Evolutionary conservation across 2,113 vertebrate species (phyloP).

Genomic region (Axis porcinus): DNA sequence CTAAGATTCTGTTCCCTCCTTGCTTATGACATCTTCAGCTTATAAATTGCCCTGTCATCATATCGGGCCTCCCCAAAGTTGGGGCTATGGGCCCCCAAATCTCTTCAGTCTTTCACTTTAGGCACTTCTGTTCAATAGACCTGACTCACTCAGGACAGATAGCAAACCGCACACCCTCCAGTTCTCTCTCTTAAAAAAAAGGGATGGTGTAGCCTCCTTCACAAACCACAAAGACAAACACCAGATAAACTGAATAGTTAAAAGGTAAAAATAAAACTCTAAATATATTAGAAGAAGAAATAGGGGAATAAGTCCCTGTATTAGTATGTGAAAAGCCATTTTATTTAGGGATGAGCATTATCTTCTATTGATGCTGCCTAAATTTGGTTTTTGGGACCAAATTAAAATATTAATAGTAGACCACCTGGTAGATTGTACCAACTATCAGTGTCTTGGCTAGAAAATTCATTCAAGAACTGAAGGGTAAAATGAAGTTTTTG

Average conservation of each 20-base stretch:
- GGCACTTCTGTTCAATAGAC: not conserved
- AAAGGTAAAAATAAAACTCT: not conserved
- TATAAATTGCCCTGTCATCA: not conserved
- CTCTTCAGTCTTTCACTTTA: not conserved
- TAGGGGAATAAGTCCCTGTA: not conserved
- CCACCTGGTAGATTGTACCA: not conserved
- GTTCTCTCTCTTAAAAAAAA: not conserved
- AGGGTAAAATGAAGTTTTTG: not conserved
- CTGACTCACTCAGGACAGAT: not conserved
- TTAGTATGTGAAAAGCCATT: not conserved
- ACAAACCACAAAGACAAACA: not conserved
- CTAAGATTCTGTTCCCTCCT: not conserved
- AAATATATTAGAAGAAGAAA: not conserved
- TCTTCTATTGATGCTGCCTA: not conserved
- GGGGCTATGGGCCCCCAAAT: not conserved
- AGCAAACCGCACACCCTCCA: not conserved
- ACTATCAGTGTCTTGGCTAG: not conserved
- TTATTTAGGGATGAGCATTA: not conserved
- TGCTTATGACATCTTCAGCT: not conserved
- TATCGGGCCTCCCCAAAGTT: not conserved
- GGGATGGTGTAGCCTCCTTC: not conserved
- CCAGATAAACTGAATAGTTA: not conserved
- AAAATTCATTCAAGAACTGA: not conserved
- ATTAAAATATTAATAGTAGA: not conserved
- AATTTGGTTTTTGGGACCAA: not conserved